Conservation (phyloP, 2,113 vertebrate species). For the Nipponia nippon region DNA sequence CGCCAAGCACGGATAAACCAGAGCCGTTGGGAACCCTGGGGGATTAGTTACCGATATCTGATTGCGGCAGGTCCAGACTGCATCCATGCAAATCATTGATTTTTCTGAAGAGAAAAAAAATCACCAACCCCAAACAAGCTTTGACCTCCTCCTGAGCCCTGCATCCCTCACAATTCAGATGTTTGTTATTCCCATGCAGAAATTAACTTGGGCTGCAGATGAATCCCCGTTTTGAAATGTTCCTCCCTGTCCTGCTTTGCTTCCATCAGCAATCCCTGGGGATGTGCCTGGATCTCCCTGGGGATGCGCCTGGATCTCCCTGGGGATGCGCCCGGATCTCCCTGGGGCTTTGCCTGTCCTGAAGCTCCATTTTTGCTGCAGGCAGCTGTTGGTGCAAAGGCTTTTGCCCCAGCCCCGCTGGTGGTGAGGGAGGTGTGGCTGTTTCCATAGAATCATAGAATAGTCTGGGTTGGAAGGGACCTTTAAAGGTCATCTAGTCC, state of each 20-base stretch:
- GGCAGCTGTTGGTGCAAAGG: not conserved
- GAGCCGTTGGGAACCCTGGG: not conserved
- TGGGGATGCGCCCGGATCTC: too few relatives aligned
- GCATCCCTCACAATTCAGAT: not conserved
- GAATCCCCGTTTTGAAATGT: not conserved
- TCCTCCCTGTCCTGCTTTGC: not conserved
- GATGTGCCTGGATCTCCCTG: not conserved
- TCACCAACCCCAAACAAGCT: not conserved
- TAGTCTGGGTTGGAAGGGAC: too few relatives aligned
- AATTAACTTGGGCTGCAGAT: not conserved
- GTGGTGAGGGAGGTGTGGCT: not conserved
- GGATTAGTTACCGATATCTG: not conserved
- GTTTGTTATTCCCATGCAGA: not conserved
- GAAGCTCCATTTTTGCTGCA: not conserved
- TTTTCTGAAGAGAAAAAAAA: not conserved
- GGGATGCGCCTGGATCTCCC: not conserved
- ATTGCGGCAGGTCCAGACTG: not conserved
- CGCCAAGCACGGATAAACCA: not conserved
- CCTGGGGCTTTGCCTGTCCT: not conserved
- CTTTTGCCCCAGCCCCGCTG: not conserved
- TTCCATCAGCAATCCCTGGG: not conserved
- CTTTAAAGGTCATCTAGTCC: too few relatives aligned
- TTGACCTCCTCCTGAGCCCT: not conserved
- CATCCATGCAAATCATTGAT: not conserved
- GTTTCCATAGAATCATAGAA: not conserved